phyloP scores from a whole-genome alignment of 2,113 vertebrate species.

The Edolisoma coerulescens region DNA sequence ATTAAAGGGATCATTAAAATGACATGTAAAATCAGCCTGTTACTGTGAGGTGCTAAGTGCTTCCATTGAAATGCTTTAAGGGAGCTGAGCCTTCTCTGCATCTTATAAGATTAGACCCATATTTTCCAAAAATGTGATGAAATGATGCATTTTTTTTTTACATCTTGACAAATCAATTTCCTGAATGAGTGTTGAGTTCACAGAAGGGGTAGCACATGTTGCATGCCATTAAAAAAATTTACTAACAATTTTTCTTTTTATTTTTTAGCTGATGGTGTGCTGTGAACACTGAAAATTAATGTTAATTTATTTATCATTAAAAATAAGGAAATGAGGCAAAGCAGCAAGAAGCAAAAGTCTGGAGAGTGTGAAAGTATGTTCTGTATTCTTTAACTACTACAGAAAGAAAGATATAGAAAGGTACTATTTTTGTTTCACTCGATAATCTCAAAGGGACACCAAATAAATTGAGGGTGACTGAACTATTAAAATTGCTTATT shows the following conservation, averaged over 20 bases:
- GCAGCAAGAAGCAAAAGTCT: neutral
- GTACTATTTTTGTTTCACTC: slow-evolving; percentile 57
- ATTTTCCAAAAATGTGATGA: slow-evolving; percentile 51
- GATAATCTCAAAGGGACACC: slow-evolving; percentile 59
- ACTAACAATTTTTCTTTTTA: neutral
- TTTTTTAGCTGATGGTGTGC: neutral
- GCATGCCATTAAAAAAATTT: neutral
- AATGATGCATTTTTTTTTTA: slow-evolving; percentile 35
- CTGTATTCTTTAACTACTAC: neutral
- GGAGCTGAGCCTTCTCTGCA: neutral
- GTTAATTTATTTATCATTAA: slow-evolving; percentile 49
- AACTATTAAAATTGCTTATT: slow-evolving; percentile 67
- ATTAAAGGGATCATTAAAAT: slow-evolving; percentile 45
- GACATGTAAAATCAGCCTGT: slow-evolving; percentile 39
- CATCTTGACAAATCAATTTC: slow-evolving; percentile 56
- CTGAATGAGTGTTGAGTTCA: slow-evolving; percentile 33
- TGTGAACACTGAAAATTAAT: slow-evolving; percentile 26
- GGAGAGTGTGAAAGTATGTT: slow-evolving; percentile 37
- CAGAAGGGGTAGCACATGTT: slow-evolving; percentile 13
- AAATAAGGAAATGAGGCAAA: slow-evolving; percentile 34
- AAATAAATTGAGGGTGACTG: slow-evolving; percentile 64
- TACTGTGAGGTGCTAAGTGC: slow-evolving; percentile 35
- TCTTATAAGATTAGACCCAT: neutral
- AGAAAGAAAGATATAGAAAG: neutral
- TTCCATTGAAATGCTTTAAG: slow-evolving; percentile 26